phyloP scores from a whole-genome alignment of 2,113 vertebrate species.

The Tiliqua scincoides region DNA sequence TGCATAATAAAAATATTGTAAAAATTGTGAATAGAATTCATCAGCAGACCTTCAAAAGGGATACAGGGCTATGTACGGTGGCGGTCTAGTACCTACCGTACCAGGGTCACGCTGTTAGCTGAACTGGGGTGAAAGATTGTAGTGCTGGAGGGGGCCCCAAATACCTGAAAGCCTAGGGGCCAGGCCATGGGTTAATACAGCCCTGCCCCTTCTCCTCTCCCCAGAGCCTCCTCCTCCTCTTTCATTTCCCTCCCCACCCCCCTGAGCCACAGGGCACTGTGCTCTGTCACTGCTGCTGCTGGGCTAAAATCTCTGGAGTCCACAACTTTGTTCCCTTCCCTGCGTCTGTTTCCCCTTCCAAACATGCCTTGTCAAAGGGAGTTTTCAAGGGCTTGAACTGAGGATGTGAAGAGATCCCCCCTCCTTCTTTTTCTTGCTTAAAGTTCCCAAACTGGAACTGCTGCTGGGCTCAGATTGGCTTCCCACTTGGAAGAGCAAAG shows the following conservation, averaged over 20 bases:
- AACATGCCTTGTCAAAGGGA: neutral
- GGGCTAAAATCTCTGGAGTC: neutral
- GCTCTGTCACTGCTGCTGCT: neutral
- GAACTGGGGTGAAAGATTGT: no score
- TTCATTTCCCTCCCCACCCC: neutral
- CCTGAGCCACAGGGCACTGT: neutral
- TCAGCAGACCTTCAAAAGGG: no score
- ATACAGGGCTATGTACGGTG: no score
- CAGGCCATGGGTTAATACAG: no score
- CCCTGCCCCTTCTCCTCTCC: neutral
- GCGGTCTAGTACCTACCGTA: no score
- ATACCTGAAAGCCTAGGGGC: no score
- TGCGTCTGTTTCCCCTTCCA: no score
- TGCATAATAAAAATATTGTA: no score
- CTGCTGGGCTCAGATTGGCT: neutral
- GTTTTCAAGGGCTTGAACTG: neutral
- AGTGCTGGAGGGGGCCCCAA: no score
- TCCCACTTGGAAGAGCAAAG: accelerated
- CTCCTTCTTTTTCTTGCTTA: neutral
- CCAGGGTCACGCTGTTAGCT: no score
- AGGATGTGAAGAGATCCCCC: neutral
- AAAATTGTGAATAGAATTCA: no score
- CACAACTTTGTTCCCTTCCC: neutral
- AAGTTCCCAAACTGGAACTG: neutral
- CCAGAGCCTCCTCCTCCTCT: no score